Base-by-base conservation (phyloP, 2,888 invertebrate species). In the Hirtodrosophila alboralis region DNA sequence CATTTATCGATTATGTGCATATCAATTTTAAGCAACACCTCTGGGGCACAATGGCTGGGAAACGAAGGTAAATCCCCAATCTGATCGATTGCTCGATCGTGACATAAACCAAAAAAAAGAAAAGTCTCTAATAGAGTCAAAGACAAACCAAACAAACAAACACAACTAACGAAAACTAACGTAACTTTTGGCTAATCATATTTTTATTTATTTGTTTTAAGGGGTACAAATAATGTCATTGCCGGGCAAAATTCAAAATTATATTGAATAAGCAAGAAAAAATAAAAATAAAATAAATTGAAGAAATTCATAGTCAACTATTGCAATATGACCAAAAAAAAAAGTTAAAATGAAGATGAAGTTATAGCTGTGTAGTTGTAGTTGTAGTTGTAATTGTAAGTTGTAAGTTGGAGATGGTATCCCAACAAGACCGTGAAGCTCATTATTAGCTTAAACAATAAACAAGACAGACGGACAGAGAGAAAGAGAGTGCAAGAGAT, bases 361-460 rank as follows among this genome's bases (percentile, higher is more conserved):
- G 53, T 67, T 59, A 72, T 40, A 13, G 49, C 33, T 26, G 30
- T 21, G 23, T 6, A 23, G 8, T 7, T 31, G 59, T 8, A n/a
- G 38, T 53, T 48, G 63, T 16, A 21, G 53, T 53, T 63, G 69
- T 51, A 28, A n/a, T n/a, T n/a, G n/a, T n/a, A n/a, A n/a, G n/a
- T n/a, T n/a, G n/a, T n/a, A n/a, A n/a, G 53, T 44, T 60, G 57
- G 49, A 28, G 52, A 74, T 69, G 74, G 57, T 68, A 63, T 75
- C 78, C 81, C 77, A 86, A 84, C 70, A 73, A 86, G 79, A 86
- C 73, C 79, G 79, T 79, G 79, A 79, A 79, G 79, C 79, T 79
- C 79, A 79, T 79, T 75, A 79, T 84, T 80, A 71, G 62, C 64
- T 58, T 62, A 57, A 65, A 64, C 51, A 63, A 52, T 45, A 56